Conservation (phyloP, 30 jellyfish, hydroid and myxozoan species). For the Turritopsis rubra region DNA sequence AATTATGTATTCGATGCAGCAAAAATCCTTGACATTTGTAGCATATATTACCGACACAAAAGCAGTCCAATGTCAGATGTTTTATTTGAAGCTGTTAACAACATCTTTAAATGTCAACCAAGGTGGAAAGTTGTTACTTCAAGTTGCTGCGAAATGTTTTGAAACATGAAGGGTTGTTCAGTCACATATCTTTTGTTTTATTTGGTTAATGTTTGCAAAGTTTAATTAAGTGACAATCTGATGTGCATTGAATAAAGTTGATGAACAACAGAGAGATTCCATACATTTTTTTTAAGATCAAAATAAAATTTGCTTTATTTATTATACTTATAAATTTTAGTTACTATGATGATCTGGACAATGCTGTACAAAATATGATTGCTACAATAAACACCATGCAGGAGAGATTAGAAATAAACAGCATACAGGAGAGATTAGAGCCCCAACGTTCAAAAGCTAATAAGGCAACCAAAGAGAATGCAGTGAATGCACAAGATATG, state of each 20-base stretch:
- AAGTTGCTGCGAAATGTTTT: neutral
- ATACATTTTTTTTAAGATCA: no score
- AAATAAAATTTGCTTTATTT: no score
- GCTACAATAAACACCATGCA: conserved; percentile 35
- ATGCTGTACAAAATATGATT: conserved; percentile 46
- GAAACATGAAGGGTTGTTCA: no score
- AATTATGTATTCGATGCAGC: conserved; percentile 64
- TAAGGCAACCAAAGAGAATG: conserved; percentile 8
- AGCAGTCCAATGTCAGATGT: conserved; percentile 13
- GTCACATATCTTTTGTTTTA: no score
- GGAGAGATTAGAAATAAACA: conserved; percentile 27
- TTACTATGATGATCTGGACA: conserved; percentile 54
- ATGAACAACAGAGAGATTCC: no score
- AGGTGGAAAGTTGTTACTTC: conserved; percentile 20
- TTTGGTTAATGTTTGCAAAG: no score
- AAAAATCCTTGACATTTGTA: conserved; percentile 49
- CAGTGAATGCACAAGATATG: conserved; percentile 37
- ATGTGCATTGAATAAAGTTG: no score
- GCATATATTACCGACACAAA: conserved; percentile 30
- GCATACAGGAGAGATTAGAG: conserved; percentile 39
- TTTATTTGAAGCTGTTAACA: conserved; percentile 7
- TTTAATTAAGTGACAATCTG: no score
- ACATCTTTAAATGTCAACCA: conserved; percentile 42
- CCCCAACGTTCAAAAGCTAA: conserved; percentile 18
- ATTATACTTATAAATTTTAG: no score